Evolutionary conservation across 2,888 invertebrate genomes (phyloP), one percentile per base, ranked within the genome.

Genomic region (Craniophora ligustri): DNA sequence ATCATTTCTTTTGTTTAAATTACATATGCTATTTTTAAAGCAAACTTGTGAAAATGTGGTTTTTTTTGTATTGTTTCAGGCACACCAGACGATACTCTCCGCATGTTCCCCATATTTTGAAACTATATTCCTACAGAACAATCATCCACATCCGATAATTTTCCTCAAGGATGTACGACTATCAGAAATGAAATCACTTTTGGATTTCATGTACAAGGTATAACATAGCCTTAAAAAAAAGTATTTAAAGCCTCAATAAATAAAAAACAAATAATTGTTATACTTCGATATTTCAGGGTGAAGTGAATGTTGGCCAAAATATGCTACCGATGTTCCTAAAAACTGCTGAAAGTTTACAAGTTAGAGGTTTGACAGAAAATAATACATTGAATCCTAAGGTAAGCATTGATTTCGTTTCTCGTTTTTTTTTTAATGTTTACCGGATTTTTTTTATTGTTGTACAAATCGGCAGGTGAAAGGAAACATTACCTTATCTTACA

Each of bases 91-190:
- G 76, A 97, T 98, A 91, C 94, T 98, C 77, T 98, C 98, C 64
- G 98, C 98, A 79, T 98, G 98, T 94, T 98, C 98, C 94, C 98
- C 98, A 70, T 98, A 98, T 94, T 98, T 98, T 92, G 98, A 98
- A 94, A 97, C 95, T 88, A 96, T 98, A 94, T 97, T 98, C 93
- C 95, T 97, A 84, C 97, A 97, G 93, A 98, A 97, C 89, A 95
- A 95, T 76, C 97, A 98, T 94, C 97, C 97, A 82, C 98, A 98
- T 94, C 98, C 97, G 60, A 98, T 98, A 87, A 97, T 98, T 93
- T 97, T 97, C 92, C 95, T 98, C 85, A 97, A 97, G 95, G 98
- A 98, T 96, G 97, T 98, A 86, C 95, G 97, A 94, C 96, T 96
- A 87, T 96, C 96, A 86, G 97, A 98, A 94, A 97, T 98, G 95